A percentile compares a stretch with the other conserved stretches of the same genome.
Evolutionary conservation across 2,113 vertebrate species (phyloP).

Genomic region (Oncorhynchus masou): DNA sequence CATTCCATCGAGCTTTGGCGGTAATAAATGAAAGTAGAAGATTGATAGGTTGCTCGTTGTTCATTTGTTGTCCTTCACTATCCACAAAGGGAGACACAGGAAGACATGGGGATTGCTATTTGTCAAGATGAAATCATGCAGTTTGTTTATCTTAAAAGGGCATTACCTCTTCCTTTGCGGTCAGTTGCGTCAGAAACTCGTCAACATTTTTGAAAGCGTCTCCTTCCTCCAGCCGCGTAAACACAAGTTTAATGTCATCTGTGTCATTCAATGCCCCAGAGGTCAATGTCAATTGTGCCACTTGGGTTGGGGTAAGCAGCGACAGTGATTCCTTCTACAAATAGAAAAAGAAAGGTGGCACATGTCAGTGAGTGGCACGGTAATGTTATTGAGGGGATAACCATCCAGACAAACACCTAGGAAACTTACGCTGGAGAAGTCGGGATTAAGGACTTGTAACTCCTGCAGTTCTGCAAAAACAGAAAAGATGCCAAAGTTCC

Average conservation of each 20-base stretch:
- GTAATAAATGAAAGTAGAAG: too few relatives aligned
- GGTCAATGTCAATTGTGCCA: conserved; percentile 20
- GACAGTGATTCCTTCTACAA: conserved; percentile 18
- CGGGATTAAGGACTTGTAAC: conserved; percentile 8
- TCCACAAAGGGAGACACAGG: neutral
- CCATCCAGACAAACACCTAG: neutral
- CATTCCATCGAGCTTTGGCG: neutral
- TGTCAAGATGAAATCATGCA: neutral
- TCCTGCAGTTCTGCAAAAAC: conserved; percentile 4
- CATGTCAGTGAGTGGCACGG: too few relatives aligned
- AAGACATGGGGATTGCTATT: neutral
- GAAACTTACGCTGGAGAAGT: conserved; percentile 25
- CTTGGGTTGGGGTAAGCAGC: conserved; percentile 21
- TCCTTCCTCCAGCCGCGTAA: conserved; percentile 15
- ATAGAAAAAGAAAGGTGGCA: neutral
- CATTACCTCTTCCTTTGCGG: neutral
- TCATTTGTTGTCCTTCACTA: neutral
- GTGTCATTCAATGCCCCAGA: conserved; percentile 27
- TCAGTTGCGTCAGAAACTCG: conserved; percentile 13
- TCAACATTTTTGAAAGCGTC: conserved; percentile 15
- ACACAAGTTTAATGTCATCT: conserved; percentile 10
- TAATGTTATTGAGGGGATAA: neutral
- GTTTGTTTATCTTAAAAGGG: neutral
- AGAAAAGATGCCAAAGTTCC: conserved; percentile 24
- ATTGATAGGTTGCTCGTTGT: neutral